Base-by-base conservation (phyloP, 1,140 invertebrate genomes). In the Trichonephila inaurata region DNA sequence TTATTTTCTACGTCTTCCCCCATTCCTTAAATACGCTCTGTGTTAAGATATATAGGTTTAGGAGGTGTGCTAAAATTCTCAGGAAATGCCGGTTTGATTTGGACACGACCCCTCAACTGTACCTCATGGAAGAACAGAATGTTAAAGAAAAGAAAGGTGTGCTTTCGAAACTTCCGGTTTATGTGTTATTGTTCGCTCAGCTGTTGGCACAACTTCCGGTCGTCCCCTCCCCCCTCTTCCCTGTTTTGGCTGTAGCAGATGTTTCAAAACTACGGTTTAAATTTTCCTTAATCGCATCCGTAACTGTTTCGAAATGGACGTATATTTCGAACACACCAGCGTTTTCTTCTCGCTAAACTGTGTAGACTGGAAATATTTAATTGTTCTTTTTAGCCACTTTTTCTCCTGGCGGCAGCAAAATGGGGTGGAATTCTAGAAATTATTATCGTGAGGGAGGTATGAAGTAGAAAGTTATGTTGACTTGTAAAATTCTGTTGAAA, bases 111-210 rank as follows among this genome's bases (percentile, higher is more conserved):
- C 87, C 87, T 44, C 10, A 2, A 40, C 18, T 33, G 19, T 83
- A 89, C 10, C 3, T 44, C 40, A 69, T 89, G 18, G 40, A 89
- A 89, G 87, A 66, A 69, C 69, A 89, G 87, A 89, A 89, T 69
- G 87, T 16, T n/a, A 24, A 60, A 33, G 18, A 60, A 69, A 91
- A 91, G 77, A 89, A 89, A 91, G 61, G n/a, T 40, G 51, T 51
- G 77, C 89, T 91, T 91, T 91, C 89, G 89, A 83, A 91, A 83
- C 89, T 91, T 91, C 89, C 89, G 89, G 89, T 91, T 91, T 91
- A 62, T 91, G 89, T 91, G 77, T 91, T 91, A 91, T 91, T 91
- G 89, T 91, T 91, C 89, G 77, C 89, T 91, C 89, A 91, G 89
- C 89, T 91, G 89, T 91, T 91, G 58, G 77, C 89, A 58, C 77